Evolutionary conservation across 2,888 invertebrate genomes (phyloP).

Genomic region (Zootermopsis nevadensis): DNA sequence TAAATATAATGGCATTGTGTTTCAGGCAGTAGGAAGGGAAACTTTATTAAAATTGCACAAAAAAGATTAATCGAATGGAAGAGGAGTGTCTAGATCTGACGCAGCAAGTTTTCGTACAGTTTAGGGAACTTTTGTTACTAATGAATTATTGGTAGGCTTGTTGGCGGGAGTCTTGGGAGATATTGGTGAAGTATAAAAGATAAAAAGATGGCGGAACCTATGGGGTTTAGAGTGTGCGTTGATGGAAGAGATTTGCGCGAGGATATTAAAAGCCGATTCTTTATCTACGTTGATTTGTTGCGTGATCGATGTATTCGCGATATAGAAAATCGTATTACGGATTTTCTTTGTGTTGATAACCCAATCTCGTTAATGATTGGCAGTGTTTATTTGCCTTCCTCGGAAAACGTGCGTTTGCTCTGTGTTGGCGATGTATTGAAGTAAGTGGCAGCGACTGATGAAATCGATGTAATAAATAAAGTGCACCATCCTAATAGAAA

Average conservation of each 20-base stretch:
- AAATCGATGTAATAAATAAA: no score
- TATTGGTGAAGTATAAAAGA: background rate
- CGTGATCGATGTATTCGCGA: background rate
- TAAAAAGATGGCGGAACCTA: background rate
- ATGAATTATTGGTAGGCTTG: background rate
- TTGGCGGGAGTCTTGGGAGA: background rate
- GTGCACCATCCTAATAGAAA: no score
- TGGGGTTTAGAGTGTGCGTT: constrained; percentile 38
- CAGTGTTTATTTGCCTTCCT: constrained; percentile 1
- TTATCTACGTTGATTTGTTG: constrained; percentile 38
- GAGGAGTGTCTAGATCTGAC: background rate
- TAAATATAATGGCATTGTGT: constrained; percentile 24
- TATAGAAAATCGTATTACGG: background rate
- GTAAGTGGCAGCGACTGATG: background rate
- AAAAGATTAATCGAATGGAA: background rate
- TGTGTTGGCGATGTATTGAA: background rate
- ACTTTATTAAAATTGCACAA: background rate
- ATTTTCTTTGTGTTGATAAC: background rate
- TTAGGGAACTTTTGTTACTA: background rate
- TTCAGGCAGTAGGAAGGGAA: constrained; percentile 6
- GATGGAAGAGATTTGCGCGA: constrained; percentile 34
- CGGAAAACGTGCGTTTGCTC: constrained; percentile 11
- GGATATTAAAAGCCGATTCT: constrained; percentile 15
- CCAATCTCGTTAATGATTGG: background rate
- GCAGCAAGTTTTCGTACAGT: background rate